A percentile compares a stretch with the other conserved stretches of the same genome.
Conservation (phyloP, 2,888 invertebrate species). For the Uloborus plumipes region DNA sequence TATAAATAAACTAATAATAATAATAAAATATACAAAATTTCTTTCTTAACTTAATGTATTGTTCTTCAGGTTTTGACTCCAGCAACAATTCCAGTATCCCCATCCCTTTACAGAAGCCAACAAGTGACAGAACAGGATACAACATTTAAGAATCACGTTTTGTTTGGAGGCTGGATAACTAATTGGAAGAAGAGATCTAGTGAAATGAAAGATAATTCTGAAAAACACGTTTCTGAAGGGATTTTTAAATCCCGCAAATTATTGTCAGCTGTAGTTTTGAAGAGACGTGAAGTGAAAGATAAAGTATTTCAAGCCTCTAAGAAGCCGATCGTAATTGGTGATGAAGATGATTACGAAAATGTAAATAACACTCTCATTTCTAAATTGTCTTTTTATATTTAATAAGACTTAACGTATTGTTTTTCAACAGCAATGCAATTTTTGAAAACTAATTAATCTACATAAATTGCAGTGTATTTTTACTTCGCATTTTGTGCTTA, state of each 20-base stretch:
- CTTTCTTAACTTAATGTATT: background rate
- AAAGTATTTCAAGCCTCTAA: background rate
- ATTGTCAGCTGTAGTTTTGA: background rate
- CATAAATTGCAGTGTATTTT: no score
- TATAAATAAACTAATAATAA: no score
- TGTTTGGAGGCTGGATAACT: slow-evolving; percentile 44
- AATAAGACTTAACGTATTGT: background rate
- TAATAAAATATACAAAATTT: no score
- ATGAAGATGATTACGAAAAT: slow-evolving; percentile 37
- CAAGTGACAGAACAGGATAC: no score
- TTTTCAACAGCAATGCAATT: background rate
- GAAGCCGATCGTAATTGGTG: slow-evolving; percentile 13
- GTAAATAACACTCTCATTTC: slow-evolving; percentile 4
- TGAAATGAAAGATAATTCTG: background rate
- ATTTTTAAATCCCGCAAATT: slow-evolving; percentile 6
- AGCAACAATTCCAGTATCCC: background rate
- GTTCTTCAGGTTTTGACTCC: slow-evolving; percentile 17
- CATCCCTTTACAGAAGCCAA: no score
- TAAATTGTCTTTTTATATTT: background rate
- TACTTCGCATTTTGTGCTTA: no score
- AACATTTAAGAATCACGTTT: background rate
- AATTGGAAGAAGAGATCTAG: background rate
- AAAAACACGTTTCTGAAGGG: background rate
- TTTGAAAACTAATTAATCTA: no score
- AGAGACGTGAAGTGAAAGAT: background rate